Base-by-base conservation (phyloP, 2,797 vertebrate species). In the Mormyrus proboscirostris region DNA sequence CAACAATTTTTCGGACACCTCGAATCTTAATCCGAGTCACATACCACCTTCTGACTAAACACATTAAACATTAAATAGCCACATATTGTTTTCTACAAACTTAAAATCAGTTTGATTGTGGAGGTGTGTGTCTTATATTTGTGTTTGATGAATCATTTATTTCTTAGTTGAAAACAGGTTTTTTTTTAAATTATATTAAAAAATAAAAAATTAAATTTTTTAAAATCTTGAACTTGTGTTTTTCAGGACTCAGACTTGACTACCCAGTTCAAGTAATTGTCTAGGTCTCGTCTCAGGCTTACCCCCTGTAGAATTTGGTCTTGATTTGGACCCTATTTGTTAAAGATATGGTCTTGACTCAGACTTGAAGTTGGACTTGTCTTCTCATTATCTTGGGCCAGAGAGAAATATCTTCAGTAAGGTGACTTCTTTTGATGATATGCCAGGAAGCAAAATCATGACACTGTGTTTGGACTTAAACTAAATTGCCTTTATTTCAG, bases 401-500 rank as follows among this genome's bases (percentile, higher is more conserved):
- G 10, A 55, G n/a, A 55, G 49, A 53, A 86, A 29, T 3, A 49
- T 49, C 22, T 49, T 50, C 79, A 49, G n/a, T 7, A 84, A 47
- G 41, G 82, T 10, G 14, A 22, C 47, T 50, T 47, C 41, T 22
- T 41, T n/a, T 22, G 79, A 83, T 41, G 29, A 83, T 49, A 47
- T 8, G 4, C 2, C 57, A n/a, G 57, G 59, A 88, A 87, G 38
- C 7, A 69, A 41, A 86, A 73, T 65, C 53, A 83, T 53, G 51
- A 65, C n/a, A 50, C 9, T 2, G 16, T 86, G 88, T 89, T 91
- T 89, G 87, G 62, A 91, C 92, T 91, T 92, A 90, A 92, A 92
- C 88, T 92, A 93, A 93, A 91, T 90, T 41, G 53, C 91, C 88
- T 93, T 92, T 92, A 51, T 94, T 85, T 22, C 76, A 90, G 8